Evolutionary conservation across 2,113 vertebrate genomes (phyloP), one percentile per base, ranked within the genome.

Genomic region (Sprattus sprattus): DNA sequence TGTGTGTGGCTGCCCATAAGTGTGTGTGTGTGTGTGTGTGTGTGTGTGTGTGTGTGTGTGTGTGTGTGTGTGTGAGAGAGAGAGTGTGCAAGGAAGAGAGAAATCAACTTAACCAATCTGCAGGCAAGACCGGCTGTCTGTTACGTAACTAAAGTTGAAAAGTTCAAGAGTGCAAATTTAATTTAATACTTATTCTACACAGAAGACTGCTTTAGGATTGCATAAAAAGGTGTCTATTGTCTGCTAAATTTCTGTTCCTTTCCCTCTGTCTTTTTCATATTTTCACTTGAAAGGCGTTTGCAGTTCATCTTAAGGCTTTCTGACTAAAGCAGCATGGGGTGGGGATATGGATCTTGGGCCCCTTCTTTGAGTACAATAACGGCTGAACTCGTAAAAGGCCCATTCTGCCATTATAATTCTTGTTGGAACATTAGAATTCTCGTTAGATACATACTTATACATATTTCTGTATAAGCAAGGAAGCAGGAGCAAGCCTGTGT

Each of bases 91-190:
- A 64, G 57, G 22, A 8, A n/a, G 25, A 28, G 25, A 13, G 15
- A 28, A 71, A 32, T 28, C 8, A 75, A 75, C 0, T 7, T 75
- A 75, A 32, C 11, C 67, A 75, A 32, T 57, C 18, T 22, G 54
- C 54, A 54, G 16, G 52, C 50, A 16, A 18, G 7, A 52, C 54
- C 5, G 54, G n/a, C n/a, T n/a, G n/a, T n/a, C 54, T 3, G 18
- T 5, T 5, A 57, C 16, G 67, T 13, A 75, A 39, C 67, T 28
- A 39, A 75, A 28, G 16, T 22, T 54, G 11, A 16, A 22, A 22
- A 20, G 67, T 75, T 75, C 67, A 75, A 75, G 67, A 75, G 67
- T 32, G 67, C 67, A 75, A 75, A 75, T 75, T 39, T 39, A n/a
- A n/a, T n/a, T n/a, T 3, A 28, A 75, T 1, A 13, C 8, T 13